phyloP scores from a whole-genome alignment of 2,113 vertebrate genomes.

The Anser brachyrhynchus region DNA sequence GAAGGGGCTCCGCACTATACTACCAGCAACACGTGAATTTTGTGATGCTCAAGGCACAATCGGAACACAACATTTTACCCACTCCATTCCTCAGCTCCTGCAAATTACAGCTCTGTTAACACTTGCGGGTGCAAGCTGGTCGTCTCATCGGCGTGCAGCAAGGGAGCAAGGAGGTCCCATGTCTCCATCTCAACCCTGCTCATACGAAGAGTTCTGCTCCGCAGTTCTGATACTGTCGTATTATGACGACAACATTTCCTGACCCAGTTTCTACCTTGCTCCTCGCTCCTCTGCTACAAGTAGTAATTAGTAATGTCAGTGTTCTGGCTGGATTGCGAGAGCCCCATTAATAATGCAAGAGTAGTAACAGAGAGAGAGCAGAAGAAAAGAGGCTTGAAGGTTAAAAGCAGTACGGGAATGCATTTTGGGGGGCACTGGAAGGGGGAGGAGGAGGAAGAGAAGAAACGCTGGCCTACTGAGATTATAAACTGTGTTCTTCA shows the following conservation, averaged over 20 bases:
- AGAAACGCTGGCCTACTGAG: constrained; percentile 17
- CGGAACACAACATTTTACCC: neutral
- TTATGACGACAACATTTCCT: neutral
- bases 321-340: constrained; percentile 56
- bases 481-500: constrained; percentile 24
- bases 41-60: neutral
- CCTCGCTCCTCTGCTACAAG: constrained; percentile 40
- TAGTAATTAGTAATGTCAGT: constrained; percentile 68
- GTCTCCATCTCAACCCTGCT: neutral
- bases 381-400: constrained; percentile 68
- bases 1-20: neutral
- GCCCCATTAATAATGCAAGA: constrained; percentile 74
- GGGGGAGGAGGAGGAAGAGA: neutral
- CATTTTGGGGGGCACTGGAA: neutral
- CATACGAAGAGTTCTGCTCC: neutral
- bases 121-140: neutral
- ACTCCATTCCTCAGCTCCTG: neutral
- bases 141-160: neutral
- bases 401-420: constrained; percentile 69
- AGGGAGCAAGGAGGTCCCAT: neutral
- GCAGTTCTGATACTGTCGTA: neutral
- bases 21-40: neutral
- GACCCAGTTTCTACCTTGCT: constrained; percentile 51
- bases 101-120: neutral
- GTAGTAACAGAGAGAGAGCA: constrained; percentile 42